phyloP scores from a whole-genome alignment of 2,113 vertebrate genomes.

The Murina feae region DNA sequence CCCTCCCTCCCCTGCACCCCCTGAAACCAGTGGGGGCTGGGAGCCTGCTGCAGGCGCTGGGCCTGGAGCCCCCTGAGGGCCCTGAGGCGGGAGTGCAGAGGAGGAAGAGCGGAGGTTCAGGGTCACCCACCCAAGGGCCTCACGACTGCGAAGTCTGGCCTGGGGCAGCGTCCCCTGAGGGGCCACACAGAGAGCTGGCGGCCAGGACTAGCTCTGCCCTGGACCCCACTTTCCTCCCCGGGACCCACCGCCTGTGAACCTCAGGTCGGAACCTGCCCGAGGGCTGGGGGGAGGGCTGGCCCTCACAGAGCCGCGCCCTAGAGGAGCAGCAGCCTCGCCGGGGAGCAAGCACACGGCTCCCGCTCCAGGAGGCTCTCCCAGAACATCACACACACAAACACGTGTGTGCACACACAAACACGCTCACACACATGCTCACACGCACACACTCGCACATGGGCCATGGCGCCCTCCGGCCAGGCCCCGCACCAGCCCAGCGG shows the following conservation, averaged over 20 bases:
- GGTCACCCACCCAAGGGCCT: not conserved
- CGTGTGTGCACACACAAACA: too few species aligned
- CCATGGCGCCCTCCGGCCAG: not conserved
- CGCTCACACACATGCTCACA: not conserved
- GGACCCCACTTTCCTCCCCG: not conserved
- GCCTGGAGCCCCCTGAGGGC: not conserved
- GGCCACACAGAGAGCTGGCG: accelerated
- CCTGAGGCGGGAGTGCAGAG: too few species aligned
- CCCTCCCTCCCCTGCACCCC: accelerated
- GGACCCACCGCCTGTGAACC: not conserved
- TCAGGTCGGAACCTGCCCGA: not conserved
- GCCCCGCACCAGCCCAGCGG: not conserved
- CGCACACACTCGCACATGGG: not conserved
- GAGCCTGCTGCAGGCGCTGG: accelerated
- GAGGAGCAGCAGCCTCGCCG: too few species aligned
- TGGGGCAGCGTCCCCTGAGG: not conserved
- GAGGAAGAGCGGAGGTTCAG: not conserved
- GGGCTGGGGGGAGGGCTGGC: too few species aligned
- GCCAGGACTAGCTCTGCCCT: accelerated
- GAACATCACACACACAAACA: conserved; percentile 66
- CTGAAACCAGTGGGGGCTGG: not conserved
- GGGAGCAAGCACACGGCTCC: accelerated
- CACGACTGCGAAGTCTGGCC: accelerated
- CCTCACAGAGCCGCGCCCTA: accelerated
- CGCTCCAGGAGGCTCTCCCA: conserved; percentile 31